Evolutionary conservation across 2,113 vertebrate species (phyloP).

Genomic region (Entelurus aequoreus): DNA sequence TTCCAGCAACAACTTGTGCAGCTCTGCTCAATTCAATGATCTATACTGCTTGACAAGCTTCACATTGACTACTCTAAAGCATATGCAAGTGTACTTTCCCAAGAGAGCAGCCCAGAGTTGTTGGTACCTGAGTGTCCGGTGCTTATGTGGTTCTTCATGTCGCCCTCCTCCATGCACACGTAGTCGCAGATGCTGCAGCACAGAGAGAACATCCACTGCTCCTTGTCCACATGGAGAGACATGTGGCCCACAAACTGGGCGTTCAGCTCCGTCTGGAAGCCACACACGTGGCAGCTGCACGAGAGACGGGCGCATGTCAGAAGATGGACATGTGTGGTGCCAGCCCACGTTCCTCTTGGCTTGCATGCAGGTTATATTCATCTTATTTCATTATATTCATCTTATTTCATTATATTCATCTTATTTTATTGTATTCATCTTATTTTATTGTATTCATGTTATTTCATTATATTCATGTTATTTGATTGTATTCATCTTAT

Average conservation of each 20-base stretch:
- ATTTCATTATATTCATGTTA: no score
- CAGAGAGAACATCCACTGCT: constrained; percentile 99
- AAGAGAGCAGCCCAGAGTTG: neutral
- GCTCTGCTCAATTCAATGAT: no score
- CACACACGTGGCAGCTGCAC: constrained; percentile 93
- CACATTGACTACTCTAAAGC: no score
- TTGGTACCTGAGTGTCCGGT: constrained; percentile 84
- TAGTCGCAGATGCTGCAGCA: constrained; percentile 93
- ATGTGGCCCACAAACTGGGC: constrained; percentile 99
- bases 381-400: no score
- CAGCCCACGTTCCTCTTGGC: constrained; percentile 26
- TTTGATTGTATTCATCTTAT: no score
- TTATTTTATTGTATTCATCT: no score
- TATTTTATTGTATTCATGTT: no score
- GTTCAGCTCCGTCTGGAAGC: constrained; percentile 97
- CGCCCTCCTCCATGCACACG: constrained; percentile 92
- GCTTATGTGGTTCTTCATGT: constrained; percentile 90
- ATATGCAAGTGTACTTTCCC: no score
- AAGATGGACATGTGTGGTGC: constrained; percentile 36
- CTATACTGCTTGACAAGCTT: no score
- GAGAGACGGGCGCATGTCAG: constrained; percentile 31
- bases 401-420: no score
- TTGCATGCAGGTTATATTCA: neutral
- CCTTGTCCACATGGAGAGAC: constrained; percentile 98
- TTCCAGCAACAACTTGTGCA: no score